Percentiles rank a stretch among this genome's conserved stretches.
Evolutionary conservation across 1,140 invertebrate genomes (phyloP).

Genomic region (Drosophila lowei): DNA sequence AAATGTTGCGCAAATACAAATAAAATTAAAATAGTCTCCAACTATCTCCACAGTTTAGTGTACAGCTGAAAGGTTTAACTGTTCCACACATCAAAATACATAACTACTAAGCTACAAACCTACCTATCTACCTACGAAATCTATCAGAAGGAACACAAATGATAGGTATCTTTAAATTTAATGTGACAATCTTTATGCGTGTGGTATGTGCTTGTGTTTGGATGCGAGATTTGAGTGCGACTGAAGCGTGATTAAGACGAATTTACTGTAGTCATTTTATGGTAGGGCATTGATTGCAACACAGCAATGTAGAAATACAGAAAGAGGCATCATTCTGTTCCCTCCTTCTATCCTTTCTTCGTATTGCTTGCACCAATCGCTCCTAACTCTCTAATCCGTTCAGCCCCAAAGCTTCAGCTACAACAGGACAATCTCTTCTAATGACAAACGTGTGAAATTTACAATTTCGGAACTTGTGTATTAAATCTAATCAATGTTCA

Average conservation of each 20-base stretch:
- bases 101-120: conserved; percentile 15
- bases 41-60: conserved; percentile 8
- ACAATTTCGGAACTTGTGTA: conserved; percentile 52
- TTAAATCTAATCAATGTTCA: conserved; percentile 50
- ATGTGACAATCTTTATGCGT: conserved; percentile 71
- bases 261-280: conserved; percentile 75
- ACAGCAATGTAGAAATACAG: conserved; percentile 28
- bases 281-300: conserved; percentile 45
- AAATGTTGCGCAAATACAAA: conserved; percentile 52
- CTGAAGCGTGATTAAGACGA: conserved; percentile 78
- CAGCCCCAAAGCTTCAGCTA: conserved; percentile 40
- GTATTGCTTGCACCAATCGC: neutral
- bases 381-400: conserved; percentile 2
- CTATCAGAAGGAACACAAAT: conserved; percentile 16
- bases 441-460: conserved; percentile 48
- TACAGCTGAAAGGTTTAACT: conserved; percentile 63
- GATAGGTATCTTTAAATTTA: conserved; percentile 41
- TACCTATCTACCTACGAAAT: conserved; percentile 10
- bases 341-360: neutral
- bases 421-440: conserved; percentile 76
- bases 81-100: conserved; percentile 25
- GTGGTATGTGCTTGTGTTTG: conserved; percentile 31
- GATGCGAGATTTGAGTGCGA: conserved; percentile 41
- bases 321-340: conserved; percentile 19
- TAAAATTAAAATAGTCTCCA: conserved; percentile 5